Conservation (phyloP, 2,797 vertebrate species). For the Macropus fuliginosus region DNA sequence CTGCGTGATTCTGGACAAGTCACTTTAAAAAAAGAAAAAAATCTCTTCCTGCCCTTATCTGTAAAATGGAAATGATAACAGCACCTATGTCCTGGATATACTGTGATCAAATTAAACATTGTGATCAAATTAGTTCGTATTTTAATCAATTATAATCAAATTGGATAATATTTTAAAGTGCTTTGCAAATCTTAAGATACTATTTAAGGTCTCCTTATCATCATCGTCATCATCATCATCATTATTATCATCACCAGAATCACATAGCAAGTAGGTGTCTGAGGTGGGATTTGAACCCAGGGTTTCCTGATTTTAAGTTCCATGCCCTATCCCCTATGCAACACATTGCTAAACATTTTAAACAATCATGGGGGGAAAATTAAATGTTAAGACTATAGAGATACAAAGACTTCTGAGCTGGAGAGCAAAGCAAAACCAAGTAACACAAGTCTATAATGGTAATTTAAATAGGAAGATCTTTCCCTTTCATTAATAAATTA, state of each 20-base stretch:
- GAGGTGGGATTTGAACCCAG: not conserved
- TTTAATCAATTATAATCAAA: not conserved
- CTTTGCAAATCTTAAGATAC: not conserved
- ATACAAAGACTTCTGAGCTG: not conserved
- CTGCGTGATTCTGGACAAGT: not conserved
- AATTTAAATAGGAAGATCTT: no score
- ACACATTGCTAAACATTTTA: conserved; percentile 20
- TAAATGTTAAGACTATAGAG: not conserved
- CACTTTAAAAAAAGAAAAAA: not conserved
- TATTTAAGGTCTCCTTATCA: not conserved
- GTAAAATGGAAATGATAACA: not conserved
- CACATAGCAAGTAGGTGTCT: conserved; percentile 23
- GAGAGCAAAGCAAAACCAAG: not conserved
- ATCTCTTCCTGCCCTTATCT: not conserved
- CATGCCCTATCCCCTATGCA: not conserved
- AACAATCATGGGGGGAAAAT: not conserved
- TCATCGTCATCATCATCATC: no score
- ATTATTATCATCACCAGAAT: conserved; percentile 10
- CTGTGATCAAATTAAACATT: not conserved
- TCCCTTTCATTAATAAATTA: no score
- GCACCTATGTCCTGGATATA: not conserved
- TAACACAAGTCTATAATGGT: not conserved
- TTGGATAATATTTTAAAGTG: not conserved
- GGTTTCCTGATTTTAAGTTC: not conserved
- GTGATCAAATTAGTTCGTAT: not conserved